phyloP scores from a whole-genome alignment of 2,113 vertebrate species.

The Lagenorhynchus albirostris region DNA sequence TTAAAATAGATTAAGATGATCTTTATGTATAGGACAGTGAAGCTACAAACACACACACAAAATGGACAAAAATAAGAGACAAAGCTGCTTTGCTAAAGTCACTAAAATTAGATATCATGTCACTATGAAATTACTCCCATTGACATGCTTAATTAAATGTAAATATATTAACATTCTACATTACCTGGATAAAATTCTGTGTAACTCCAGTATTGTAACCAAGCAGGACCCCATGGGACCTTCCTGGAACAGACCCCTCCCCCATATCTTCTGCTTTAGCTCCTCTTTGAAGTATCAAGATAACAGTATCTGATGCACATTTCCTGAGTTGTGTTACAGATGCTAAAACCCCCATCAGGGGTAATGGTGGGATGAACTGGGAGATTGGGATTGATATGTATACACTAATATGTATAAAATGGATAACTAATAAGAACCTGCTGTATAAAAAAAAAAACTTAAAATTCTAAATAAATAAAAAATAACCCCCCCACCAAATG shows the following conservation, averaged over 20 bases:
- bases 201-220: constrained; percentile 8
- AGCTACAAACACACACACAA: not conserved
- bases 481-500: too few relatives aligned
- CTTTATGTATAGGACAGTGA: constrained; percentile 38
- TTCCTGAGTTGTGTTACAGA: not conserved
- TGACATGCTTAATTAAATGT: constrained; percentile 38
- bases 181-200: constrained; percentile 6
- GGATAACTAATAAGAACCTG: too few relatives aligned
- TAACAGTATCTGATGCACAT: not conserved
- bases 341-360: not conserved
- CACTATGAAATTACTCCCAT: constrained; percentile 31
- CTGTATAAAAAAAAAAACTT: too few relatives aligned
- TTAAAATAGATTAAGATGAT: constrained; percentile 67
- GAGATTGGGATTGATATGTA: too few relatives aligned
- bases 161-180: constrained; percentile 64
- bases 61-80: constrained; percentile 55
- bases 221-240: not conserved
- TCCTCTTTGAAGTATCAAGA: not conserved
- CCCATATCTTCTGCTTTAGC: not conserved
- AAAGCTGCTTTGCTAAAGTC: constrained; percentile 55
- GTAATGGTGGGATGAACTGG: too few relatives aligned
- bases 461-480: too few relatives aligned
- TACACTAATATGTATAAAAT: too few relatives aligned
- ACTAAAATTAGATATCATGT: constrained; percentile 49
- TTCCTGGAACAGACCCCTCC: not conserved